Base-by-base conservation (phyloP, 2,113 vertebrate species). In the Rousettus leschenaultii region DNA sequence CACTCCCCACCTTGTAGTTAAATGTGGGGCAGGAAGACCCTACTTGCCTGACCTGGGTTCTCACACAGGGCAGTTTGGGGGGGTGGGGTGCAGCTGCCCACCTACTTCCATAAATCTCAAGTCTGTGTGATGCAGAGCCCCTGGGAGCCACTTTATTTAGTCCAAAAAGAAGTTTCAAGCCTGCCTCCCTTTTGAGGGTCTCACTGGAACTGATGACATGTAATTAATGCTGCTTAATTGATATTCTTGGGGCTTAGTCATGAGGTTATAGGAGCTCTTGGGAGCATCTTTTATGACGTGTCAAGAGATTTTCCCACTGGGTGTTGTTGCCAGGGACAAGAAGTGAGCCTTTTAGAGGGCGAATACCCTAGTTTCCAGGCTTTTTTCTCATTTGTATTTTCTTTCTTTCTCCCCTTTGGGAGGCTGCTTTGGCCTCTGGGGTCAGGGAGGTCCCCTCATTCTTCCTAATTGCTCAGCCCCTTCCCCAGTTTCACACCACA, bases 221-320 rank as follows among this genome's bases (percentile, higher is more conserved):
- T 94, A 96, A 98, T 98, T 98, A 98, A 78, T 53, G 59, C 75
- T 10, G 91, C 30, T 78, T 98, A 97, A 98, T 96, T 98, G 96
- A 80, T 85, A 77, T 97, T 95, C 92, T 57, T 5, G 38, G 53
- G 94, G 92, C 86, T 86, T 94, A 97, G 97, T 96, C 95, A 96
- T 10, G 91, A 16, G 14, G 86, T 61, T 86, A 94, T 57, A n/a
- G 85, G 79, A 89, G 66, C 95, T 89, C 95, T 55, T 0, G 12
- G 79, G 87, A 84, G 74, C 51, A n/a, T 83, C 82, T 90, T 93
- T 63, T 71, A 86, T 95, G 73, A 43, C n/a, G 19, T 12, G 45
- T 9, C 95, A 94, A 53, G 55, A 71, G 91, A 65, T 35, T 53
- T 95, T 65, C 1, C 83, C 48, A 26, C 74, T 45, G 61, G 24